Conservation (phyloP, 2,888 invertebrate genomes). For the Margaritifera margaritifera region DNA sequence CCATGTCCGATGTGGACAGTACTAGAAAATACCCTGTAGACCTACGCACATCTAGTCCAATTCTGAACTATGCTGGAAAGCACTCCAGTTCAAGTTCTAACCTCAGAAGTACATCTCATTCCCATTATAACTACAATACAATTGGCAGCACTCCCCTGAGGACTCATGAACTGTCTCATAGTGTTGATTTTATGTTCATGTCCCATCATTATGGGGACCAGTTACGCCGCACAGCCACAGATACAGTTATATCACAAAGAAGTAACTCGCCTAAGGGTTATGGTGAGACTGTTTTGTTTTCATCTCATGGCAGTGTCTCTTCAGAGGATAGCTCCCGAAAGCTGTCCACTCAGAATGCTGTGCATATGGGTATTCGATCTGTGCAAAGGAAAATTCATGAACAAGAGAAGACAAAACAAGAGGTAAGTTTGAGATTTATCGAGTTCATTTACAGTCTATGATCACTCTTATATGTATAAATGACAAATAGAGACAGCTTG, state of each 20-base stretch:
- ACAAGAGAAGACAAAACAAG: conserved; percentile 64
- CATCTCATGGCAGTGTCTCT: conserved; percentile 28
- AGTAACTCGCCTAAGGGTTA: conserved; percentile 36
- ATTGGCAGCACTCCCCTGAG: conserved; percentile 44
- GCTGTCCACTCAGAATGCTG: conserved; percentile 58
- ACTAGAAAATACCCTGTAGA: conserved; percentile 26
- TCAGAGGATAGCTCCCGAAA: conserved; percentile 46
- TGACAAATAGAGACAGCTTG: no score
- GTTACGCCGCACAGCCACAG: conserved; percentile 56
- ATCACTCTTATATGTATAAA: no score
- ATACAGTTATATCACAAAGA: conserved; percentile 52
- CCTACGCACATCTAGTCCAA: conserved; percentile 37
- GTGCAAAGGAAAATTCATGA: conserved; percentile 65
- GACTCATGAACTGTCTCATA: conserved; percentile 55
- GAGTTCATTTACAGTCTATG: no score
- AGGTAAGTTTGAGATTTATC: conserved; percentile 42
- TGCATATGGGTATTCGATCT: conserved; percentile 67
- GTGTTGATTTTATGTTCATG: conserved; percentile 56
- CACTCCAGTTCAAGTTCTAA: conserved; percentile 14
- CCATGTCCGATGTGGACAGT: neutral
- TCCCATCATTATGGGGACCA: conserved; percentile 44
- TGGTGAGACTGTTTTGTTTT: conserved; percentile 18
- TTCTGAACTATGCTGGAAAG: conserved; percentile 16
- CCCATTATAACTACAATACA: conserved; percentile 35
- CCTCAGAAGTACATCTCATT: conserved; percentile 10